Conservation (phyloP, 2,888 invertebrate species). For the Trissonchulus latispiculum region DNA sequence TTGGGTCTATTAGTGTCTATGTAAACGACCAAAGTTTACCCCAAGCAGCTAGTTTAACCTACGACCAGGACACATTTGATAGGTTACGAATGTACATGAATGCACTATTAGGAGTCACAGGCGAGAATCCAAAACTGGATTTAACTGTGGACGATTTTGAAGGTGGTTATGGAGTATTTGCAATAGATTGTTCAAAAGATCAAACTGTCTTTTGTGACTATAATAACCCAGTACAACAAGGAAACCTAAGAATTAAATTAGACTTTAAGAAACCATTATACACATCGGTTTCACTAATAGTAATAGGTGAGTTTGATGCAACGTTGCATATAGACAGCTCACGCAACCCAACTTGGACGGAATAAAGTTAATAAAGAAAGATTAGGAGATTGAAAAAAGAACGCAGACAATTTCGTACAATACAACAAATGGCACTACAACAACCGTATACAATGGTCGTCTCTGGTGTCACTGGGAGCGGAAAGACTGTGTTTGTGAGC, state of each 20-base stretch:
- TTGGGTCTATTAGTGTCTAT: background rate
- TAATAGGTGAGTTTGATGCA: background rate
- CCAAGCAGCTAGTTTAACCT: background rate
- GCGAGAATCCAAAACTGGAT: background rate
- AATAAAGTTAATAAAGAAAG: background rate
- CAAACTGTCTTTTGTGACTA: background rate
- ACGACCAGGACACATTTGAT: background rate
- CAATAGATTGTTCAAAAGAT: background rate
- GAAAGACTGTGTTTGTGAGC: background rate
- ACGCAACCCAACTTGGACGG: background rate
- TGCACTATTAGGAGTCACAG: background rate
- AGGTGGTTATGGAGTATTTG: background rate
- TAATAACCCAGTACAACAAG: background rate
- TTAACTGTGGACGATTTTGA: background rate
- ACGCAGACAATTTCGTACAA: no score
- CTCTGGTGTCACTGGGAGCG: background rate
- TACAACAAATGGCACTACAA: background rate
- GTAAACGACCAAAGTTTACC: background rate
- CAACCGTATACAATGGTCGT: background rate
- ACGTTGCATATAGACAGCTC: background rate
- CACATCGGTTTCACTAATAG: background rate
- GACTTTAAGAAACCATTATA: background rate
- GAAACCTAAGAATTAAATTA: background rate
- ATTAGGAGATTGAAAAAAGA: no score
- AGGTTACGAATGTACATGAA: background rate